These are phyloP conservation scores for Xyrauchen texanus DNA, from an alignment of 2,113 vertebrate genomes.

Conservation along the genomic window DNA sequence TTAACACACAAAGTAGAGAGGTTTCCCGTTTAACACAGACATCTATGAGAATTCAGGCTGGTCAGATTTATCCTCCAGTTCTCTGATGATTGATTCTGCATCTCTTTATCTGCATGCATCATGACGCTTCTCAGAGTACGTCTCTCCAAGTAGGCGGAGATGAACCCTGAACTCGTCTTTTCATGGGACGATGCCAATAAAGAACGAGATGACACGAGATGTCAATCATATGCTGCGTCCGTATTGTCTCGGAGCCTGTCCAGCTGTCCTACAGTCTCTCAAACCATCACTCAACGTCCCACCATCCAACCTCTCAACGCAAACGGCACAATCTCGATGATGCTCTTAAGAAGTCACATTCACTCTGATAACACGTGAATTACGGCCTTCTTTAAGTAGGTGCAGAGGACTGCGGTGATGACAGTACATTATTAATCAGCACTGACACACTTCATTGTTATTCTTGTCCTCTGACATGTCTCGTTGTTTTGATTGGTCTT, in stretches of 20 bases:
- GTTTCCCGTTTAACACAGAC: background rate
- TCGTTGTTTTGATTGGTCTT: slow-evolving; percentile 50
- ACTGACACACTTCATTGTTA: slow-evolving; percentile 52
- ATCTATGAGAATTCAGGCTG: slow-evolving; percentile 30
- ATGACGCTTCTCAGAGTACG: slow-evolving; percentile 3
- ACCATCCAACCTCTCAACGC: background rate
- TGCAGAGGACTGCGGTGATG: slow-evolving; percentile 31
- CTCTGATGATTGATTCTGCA: slow-evolving; percentile 50
- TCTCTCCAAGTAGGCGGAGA: slow-evolving; percentile 55
- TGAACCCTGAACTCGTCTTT: slow-evolving; percentile 56
- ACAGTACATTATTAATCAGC: slow-evolving; percentile 51
- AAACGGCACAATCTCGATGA: background rate
- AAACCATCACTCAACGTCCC: slow-evolving; percentile 15
- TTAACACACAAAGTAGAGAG: too few relatives aligned
- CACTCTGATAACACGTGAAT: slow-evolving; percentile 28
- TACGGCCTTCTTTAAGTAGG: slow-evolving; percentile 44
- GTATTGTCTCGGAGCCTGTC: background rate
- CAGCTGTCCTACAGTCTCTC: background rate
- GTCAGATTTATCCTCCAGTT: background rate
- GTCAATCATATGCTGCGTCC: slow-evolving; percentile 63
- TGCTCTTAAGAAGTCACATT: slow-evolving; percentile 2
- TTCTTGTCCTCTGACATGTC: slow-evolving; percentile 54
- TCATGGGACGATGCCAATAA: slow-evolving; percentile 57
- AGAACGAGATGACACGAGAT: slow-evolving; percentile 69
- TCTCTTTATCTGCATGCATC: slow-evolving; percentile 44